Conservation (phyloP, 1,140 invertebrate species). For the Ceratina australensis region DNA sequence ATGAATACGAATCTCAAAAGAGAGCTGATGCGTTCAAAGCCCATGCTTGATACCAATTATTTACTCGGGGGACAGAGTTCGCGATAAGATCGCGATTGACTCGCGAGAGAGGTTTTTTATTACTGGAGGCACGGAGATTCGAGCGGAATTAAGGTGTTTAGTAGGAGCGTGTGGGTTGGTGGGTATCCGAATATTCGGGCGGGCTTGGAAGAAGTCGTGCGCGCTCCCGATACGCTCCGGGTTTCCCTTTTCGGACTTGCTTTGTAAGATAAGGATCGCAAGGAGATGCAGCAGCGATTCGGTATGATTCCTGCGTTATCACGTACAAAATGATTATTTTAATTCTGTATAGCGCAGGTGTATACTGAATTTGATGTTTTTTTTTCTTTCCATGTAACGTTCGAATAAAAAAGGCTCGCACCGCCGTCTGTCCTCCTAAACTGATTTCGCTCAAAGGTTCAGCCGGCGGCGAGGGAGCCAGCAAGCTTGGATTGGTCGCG, state of each 20-base stretch:
- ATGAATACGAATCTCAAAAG: background rate
- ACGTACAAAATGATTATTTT: no score
- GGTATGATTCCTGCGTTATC: no score
- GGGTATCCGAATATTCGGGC: no score
- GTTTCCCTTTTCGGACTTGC: background rate
- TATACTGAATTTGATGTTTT: no score
- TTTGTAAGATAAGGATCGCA: no score
- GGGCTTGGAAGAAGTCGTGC: no score
- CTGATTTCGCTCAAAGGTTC: background rate
- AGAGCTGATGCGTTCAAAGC: background rate
- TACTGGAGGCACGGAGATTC: background rate
- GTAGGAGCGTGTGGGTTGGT: no score
- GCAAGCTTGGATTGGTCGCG: background rate
- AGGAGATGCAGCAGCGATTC: no score
- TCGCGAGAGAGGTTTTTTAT: background rate
- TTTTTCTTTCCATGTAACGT: background rate
- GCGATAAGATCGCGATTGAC: background rate
- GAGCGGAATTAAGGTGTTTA: background rate
- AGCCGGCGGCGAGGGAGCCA: background rate
- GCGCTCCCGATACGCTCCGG: no score
- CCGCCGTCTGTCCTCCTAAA: background rate
- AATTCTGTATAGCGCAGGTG: no score
- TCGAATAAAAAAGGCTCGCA: background rate
- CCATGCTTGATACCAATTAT: constrained; percentile 25
- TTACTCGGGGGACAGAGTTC: background rate